Base-by-base conservation (phyloP, 1,140 invertebrate genomes). In the Gryllus bimaculatus region DNA sequence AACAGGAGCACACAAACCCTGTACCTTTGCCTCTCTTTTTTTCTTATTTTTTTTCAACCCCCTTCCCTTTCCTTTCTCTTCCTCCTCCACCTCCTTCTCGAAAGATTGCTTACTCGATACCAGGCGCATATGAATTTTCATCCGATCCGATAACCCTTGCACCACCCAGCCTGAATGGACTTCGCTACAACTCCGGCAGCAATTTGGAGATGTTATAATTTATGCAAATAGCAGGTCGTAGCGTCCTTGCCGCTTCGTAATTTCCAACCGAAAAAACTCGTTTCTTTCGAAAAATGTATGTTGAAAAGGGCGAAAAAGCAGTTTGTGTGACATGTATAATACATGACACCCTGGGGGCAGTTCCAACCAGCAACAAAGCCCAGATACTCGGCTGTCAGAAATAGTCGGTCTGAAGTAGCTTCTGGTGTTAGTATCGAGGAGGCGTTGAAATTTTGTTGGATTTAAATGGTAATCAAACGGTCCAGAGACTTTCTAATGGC, bases 181-280 rank as follows among this genome's bases (percentile, higher is more conserved):
- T 66, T 66, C 54, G 54, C 54, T 66, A 66, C 54, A 13, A 66
- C 54, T 66, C 54, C 54, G 54, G 54, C 54, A 18, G 54, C 54
- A 66, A 66, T 66, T 66, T 66, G 54, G 54, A 66, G 54, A 66
- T 66, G 54, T 66, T 66, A 66, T 66, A 66, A 66, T 66, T 66
- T 66, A 66, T 66, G 54, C 54, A 13, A 66, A 66, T 66, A 66
- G 54, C 54, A 66, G 54, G 54, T 66, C 54, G 54, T 66, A 7
- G 54, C 54, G 54, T 66, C 54, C 54, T 66, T 66, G 54, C 54
- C 54, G 54, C 54, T 66, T 66, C 54, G 18, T 66, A 66, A 66
- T 66, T 66, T 66, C 54, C 54, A 66, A 66, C 54, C 54, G 54
- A 66, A 66, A 66, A 66, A 66, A 66, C 54, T 66, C 54, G 54